Conservation (phyloP, 1,140 invertebrate species). For the Portunus trituberculatus region DNA sequence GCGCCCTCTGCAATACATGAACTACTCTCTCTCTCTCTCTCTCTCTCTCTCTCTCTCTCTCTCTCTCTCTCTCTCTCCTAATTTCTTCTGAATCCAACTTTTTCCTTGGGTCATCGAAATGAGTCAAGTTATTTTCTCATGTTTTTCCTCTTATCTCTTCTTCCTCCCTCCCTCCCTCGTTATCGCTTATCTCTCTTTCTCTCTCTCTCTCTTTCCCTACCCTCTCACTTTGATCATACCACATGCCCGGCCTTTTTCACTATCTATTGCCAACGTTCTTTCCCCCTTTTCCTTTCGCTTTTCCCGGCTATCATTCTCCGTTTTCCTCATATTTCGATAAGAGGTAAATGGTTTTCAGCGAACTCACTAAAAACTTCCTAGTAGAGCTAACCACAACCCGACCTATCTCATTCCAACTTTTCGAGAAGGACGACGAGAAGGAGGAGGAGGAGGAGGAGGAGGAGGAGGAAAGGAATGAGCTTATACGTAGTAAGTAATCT, state of each 20-base stretch:
- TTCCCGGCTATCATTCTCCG: background rate
- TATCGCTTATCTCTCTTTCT: background rate
- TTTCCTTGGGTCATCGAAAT: too few relatives aligned
- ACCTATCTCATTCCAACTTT: background rate
- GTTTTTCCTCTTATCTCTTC: background rate
- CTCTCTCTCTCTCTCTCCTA: constrained; percentile 29
- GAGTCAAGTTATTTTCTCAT: background rate
- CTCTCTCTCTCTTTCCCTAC: too few relatives aligned
- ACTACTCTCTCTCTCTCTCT: background rate
- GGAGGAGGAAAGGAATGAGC: background rate
- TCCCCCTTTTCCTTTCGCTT: background rate
- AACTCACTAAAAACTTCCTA: background rate
- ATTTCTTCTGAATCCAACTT: too few relatives aligned
- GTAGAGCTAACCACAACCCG: background rate
- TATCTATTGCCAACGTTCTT: background rate
- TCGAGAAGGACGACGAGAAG: background rate
- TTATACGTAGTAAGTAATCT: too few relatives aligned
- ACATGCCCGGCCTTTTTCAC: background rate
- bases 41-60: constrained; percentile 43
- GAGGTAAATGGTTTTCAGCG: background rate
- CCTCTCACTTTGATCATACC: background rate
- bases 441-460: background rate
- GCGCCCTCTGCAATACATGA: constrained; percentile 84
- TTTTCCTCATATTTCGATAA: constrained; percentile 9
- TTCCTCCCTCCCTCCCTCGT: background rate